Base-by-base conservation (phyloP, 2,113 vertebrate genomes). In the Seriola quinqueradiata region DNA sequence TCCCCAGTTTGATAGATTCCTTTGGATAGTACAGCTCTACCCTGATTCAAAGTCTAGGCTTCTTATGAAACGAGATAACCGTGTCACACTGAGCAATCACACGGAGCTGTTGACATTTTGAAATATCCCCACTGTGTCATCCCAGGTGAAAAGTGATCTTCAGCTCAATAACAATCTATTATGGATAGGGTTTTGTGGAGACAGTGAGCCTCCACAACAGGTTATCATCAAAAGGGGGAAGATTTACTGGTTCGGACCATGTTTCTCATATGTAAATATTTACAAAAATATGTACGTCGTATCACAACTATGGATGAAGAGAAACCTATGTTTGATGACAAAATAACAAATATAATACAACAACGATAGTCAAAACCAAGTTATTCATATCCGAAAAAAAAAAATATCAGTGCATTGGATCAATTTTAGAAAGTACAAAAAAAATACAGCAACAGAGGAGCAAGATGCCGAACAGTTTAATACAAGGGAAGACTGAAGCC, bases 21-120 rank as follows among this genome's bases (percentile, higher is more conserved):
- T 57, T 48, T n/a, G 46, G 38, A 59, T 57, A 16, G 19, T 55
- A 12, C 70, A 25, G 42, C 55, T 70, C 25, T 19, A 25, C 13
- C 23, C 61, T 38, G 34, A 65, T 76, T 72, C 25, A 64, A 69
- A 58, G 71, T 48, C 60, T 1, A 12, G 40, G 60, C 40, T 75
- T 83, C 70, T 68, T 59, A 66, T 73, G 70, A 87, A 88, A 90
- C 79, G 77, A 86, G 86, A 85, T 63, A 58, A 82, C 64, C 8
- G 5, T 78, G 78, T 85, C 87, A 90, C 77, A 71, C 81, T 50
- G 88, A 77, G 91, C 79, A 81, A 81, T 90, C 92, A 89, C 82
- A 88, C 85, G 46, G 87, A 73, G 90, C 78, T 61, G 86, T 64
- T 94, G 93, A 92, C 93, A 94, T 93, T 93, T 93, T 77, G 82